Evolutionary conservation across 2,113 vertebrate genomes (phyloP).

Genomic region (Lonchura striata): DNA sequence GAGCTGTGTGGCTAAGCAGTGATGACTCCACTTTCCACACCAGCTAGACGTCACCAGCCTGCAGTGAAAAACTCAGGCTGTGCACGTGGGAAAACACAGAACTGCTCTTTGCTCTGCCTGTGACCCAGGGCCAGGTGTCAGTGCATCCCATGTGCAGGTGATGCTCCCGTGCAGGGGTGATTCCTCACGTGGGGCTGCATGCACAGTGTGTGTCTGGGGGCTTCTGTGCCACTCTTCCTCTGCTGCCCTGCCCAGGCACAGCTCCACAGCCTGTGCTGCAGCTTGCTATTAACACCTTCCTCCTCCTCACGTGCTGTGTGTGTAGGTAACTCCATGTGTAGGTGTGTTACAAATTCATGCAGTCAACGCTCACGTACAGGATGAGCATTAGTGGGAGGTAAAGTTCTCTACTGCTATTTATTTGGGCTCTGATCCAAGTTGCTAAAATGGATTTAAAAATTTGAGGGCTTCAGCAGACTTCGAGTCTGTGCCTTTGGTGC

Average conservation of each 20-base stretch:
- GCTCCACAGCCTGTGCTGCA: background rate
- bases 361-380: background rate
- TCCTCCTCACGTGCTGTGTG: background rate
- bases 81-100: background rate
- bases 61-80: background rate
- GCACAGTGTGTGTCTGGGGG: background rate
- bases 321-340: background rate
- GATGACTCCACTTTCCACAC: background rate
- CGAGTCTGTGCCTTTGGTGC: background rate
- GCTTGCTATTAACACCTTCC: background rate
- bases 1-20: background rate
- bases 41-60: background rate
- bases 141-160: background rate
- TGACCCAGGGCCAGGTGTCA: background rate
- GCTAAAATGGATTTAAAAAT: background rate
- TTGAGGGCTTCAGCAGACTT: background rate
- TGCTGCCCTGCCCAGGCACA: background rate
- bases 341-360: background rate
- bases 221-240: background rate
- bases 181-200: background rate
- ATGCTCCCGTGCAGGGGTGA: background rate
- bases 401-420: background rate
- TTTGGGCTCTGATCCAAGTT: background rate
- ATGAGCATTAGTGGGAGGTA: background rate
- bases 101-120: background rate